Evolutionary conservation across 2,797 vertebrate species (phyloP), one percentile per base, ranked within the genome.

Genomic region (Fistularia commersonii): DNA sequence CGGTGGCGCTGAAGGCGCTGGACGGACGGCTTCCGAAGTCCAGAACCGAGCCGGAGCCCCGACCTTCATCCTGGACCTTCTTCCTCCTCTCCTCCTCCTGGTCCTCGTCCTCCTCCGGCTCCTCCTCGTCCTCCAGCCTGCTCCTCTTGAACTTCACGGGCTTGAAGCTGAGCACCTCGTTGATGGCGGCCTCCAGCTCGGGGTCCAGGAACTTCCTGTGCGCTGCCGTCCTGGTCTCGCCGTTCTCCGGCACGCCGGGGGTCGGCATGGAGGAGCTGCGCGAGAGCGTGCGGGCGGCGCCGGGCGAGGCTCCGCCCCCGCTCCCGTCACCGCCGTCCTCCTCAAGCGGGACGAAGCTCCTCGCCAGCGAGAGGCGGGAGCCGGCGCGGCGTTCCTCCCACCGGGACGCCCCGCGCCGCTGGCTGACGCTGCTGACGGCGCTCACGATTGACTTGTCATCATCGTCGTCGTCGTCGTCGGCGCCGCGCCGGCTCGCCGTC

Each of bases 81-180:
- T 87, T 94, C 32, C 72, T 61, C 11, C 77, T 87, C 3, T 90
- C 79, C 0, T 91, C 91, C n/a, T n/a, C n/a, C n/a, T n/a, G n/a
- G n/a, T 35, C 62, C 48, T 70, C 82, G 0, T 89, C 88, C 48
- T 76, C 72, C 11, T 70, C 72, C 10, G 73, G 89, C 8, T 91
- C 82, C 0, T 94, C 94, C 0, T 87, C 91, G 1, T 94, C 91
- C 0, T 93, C 92, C 15, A 94, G 87, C 66, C 93, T 93, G 73
- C 92, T 93, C 49, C 91, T 90, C 79, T 93, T 92, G 67, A 93
- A 92, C 43, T 91, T 86, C 46, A 86, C 86, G 8, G 94, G 93
- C 64, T 95, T 95, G 83, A 98, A 99, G 82, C 91, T 97, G 65
- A 99, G 80, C 49, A 99, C 96, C 80, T 99, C 96, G 0, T 93